Conservation (phyloP, 1,140 invertebrate species). For the Diorhabda elongata region DNA sequence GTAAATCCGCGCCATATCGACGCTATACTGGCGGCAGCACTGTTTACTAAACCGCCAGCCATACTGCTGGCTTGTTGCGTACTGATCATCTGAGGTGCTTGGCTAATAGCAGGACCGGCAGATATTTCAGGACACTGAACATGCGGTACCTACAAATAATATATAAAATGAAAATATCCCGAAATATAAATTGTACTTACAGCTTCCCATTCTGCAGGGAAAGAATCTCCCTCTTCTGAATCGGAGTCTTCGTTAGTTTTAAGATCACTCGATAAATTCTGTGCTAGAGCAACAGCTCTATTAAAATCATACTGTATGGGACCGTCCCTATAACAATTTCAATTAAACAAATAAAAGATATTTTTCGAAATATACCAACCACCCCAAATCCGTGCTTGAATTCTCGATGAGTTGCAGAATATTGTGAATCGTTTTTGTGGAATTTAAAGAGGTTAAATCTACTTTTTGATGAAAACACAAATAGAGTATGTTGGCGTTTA, state of each 20-base stretch:
- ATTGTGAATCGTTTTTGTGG: slow-evolving; percentile 70
- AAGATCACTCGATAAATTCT: slow-evolving; percentile 55
- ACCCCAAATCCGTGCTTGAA: slow-evolving; percentile 63
- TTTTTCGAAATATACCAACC: slow-evolving; percentile 47
- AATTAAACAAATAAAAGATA: background rate
- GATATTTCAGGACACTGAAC: slow-evolving; percentile 53
- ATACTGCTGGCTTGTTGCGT: slow-evolving; percentile 56
- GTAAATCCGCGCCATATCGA: slow-evolving; percentile 70
- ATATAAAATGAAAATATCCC: background rate
- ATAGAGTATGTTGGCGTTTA: slow-evolving; percentile 79
- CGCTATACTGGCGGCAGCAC: slow-evolving; percentile 63
- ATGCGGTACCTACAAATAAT: slow-evolving; percentile 52
- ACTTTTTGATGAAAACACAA: slow-evolving; percentile 77
- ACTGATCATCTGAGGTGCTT: slow-evolving; percentile 46
- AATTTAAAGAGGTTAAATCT: slow-evolving; percentile 58
- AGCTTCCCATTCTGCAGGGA: slow-evolving; percentile 65
- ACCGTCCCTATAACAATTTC: slow-evolving; percentile 48
- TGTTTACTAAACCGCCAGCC: slow-evolving; percentile 63
- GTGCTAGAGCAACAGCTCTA: slow-evolving; percentile 56
- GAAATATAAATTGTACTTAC: slow-evolving; percentile 47
- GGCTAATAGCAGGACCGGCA: slow-evolving; percentile 33
- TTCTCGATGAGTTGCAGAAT: slow-evolving; percentile 66
- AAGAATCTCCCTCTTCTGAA: slow-evolving; percentile 63
- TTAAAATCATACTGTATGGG: slow-evolving; percentile 56
- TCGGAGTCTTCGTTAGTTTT: slow-evolving; percentile 60